Percentiles rank a stretch among this genome's conserved stretches.
phyloP scores from a whole-genome alignment of 2,797 vertebrate genomes.

The Cephalopachus bancanus region DNA sequence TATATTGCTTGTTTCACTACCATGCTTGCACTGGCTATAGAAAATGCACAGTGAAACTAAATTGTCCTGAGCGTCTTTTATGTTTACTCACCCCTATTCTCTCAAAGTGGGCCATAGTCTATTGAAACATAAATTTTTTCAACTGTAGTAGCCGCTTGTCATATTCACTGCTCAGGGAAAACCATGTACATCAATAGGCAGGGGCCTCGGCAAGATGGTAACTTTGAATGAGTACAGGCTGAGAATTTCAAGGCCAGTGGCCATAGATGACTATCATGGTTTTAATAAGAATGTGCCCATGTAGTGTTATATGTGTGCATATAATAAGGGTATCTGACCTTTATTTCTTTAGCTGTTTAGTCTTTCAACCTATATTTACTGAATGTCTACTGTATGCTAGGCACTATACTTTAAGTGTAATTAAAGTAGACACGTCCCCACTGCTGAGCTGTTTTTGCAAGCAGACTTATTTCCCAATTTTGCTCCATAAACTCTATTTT shows the following conservation, averaged over 20 bases:
- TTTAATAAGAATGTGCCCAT: background rate
- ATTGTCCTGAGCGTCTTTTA: constrained; percentile 30
- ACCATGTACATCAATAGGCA: background rate
- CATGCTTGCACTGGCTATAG: background rate
- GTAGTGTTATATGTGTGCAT: background rate
- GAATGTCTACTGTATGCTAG: background rate
- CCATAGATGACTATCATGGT: background rate
- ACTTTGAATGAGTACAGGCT: constrained; percentile 9
- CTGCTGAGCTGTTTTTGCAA: background rate
- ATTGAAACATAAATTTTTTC: constrained; percentile 34
- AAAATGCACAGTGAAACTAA: background rate
- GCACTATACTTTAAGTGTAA: background rate
- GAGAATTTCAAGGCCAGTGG: background rate
- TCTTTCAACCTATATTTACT: constrained; percentile 48
- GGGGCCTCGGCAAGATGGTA: background rate
- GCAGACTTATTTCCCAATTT: background rate
- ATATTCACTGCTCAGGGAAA: background rate
- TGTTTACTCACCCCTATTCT: background rate
- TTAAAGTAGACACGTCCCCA: background rate
- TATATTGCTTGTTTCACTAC: background rate
- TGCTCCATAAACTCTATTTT: constrained; percentile 20
- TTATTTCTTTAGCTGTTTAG: constrained; percentile 55
- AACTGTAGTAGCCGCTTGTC: background rate
- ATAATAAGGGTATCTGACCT: constrained; percentile 6
- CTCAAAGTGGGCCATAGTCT: background rate